These are phyloP conservation scores for Enteromius radiatus DNA, from an alignment of 2,797 vertebrate species.

Conservation along the genomic window DNA sequence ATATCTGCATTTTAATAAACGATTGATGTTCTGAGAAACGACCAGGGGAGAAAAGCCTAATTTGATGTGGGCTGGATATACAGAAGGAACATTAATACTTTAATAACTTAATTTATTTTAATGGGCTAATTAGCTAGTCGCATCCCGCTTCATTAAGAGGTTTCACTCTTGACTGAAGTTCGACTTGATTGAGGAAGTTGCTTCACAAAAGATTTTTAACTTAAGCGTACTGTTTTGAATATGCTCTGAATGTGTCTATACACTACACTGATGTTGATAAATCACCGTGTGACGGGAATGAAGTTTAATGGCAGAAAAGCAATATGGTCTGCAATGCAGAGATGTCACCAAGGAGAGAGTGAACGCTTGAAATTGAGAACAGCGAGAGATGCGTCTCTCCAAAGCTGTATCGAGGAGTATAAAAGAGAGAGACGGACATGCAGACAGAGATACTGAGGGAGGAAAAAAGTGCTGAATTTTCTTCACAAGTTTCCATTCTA, in stretches of 20 bases:
- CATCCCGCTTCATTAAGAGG: neutral
- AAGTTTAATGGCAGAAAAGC: constrained; percentile 6
- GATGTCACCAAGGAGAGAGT: neutral
- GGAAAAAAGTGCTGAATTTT: neutral
- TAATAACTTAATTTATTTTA: constrained; percentile 33
- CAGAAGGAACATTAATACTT: constrained; percentile 27
- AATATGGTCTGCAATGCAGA: constrained; percentile 24
- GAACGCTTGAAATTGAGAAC: neutral
- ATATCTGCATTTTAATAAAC: constrained; percentile 23
- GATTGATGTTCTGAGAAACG: neutral
- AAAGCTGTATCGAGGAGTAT: neutral
- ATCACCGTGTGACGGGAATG: neutral
- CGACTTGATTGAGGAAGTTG: neutral
- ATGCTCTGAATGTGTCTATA: constrained; percentile 14
- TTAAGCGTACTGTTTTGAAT: constrained; percentile 10
- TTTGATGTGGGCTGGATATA: constrained; percentile 3
- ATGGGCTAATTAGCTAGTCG: constrained; percentile 17
- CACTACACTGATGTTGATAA: neutral
- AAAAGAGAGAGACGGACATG: neutral
- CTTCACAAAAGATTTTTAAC: constrained; percentile 10
- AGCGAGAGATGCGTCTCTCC: neutral
- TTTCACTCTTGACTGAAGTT: neutral
- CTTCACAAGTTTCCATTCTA: constrained; percentile 16
- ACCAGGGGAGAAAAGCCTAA: neutral
- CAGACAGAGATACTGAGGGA: neutral